A percentile compares a stretch with the other conserved stretches of the same genome.
Conservation (phyloP, 2,888 invertebrate species). For the Rhyacophila evoluta region DNA sequence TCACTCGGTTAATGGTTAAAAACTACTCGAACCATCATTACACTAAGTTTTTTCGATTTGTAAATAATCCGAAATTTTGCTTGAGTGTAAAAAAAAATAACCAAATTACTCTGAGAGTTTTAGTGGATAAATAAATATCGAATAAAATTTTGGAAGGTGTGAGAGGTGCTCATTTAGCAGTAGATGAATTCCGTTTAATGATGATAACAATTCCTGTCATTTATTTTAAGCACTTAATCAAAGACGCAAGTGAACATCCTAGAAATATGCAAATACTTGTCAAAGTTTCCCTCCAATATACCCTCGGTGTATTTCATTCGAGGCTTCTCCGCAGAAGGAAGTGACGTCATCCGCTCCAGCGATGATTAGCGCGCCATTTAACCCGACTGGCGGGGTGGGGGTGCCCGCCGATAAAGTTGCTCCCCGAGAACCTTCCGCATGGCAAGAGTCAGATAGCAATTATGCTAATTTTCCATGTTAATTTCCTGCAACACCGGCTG, state of each 20-base stretch:
- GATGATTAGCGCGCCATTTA: slow-evolving; percentile 46
- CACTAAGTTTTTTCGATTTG: too few species aligned
- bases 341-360: slow-evolving; percentile 29
- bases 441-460: slow-evolving; percentile 49
- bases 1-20: too few species aligned
- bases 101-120: too few species aligned
- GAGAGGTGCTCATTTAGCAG: too few species aligned
- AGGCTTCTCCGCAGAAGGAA: slow-evolving; percentile 26
- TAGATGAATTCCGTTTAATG: too few species aligned
- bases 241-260: not conserved
- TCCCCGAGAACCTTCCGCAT: slow-evolving; percentile 38
- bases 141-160: too few species aligned
- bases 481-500: slow-evolving; percentile 50
- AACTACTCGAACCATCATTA: too few species aligned
- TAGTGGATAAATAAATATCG: too few species aligned
- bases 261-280: not conserved
- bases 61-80: too few species aligned
- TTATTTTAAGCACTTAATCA: too few species aligned
- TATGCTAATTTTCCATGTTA: slow-evolving; percentile 53
- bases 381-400: slow-evolving; percentile 9
- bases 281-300: not conserved
- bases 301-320: not conserved
- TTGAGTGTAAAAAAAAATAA: too few species aligned
- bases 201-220: too few species aligned
- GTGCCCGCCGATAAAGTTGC: slow-evolving; percentile 25